These are phyloP conservation scores for Teinopalpus imperialis DNA, from an alignment of 2,888 invertebrate species.

Conservation along the genomic window DNA sequence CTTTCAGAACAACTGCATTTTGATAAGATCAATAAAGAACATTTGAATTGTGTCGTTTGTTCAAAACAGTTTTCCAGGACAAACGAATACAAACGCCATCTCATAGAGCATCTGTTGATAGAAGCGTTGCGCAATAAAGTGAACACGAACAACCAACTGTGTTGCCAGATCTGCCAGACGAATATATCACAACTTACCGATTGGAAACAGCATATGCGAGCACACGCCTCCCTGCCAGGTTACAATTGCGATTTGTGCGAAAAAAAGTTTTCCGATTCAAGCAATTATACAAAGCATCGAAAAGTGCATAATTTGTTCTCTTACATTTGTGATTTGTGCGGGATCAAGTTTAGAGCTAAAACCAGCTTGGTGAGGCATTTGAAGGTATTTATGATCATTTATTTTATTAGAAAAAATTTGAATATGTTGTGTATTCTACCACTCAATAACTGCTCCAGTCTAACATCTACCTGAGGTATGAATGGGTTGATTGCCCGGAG, in stretches of 20 bases:
- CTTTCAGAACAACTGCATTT: too few relatives aligned
- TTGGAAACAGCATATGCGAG: background rate
- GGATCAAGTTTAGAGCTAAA: background rate
- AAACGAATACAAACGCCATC: background rate
- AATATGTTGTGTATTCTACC: too few relatives aligned
- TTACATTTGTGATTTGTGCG: background rate
- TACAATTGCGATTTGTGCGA: background rate
- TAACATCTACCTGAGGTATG: too few relatives aligned
- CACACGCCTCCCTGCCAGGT: background rate
- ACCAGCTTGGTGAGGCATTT: background rate
- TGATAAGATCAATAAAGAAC: too few relatives aligned
- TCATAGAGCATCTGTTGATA: background rate
- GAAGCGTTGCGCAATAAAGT: background rate
- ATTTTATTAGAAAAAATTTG: too few relatives aligned
- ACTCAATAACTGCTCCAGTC: too few relatives aligned
- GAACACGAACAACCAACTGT: background rate
- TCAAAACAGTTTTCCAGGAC: background rate
- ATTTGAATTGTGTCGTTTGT: background rate
- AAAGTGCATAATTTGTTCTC: background rate
- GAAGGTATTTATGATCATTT: background rate
- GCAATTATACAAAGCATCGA: background rate
- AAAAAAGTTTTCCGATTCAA: background rate
- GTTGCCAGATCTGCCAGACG: background rate
- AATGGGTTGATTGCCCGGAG: too few relatives aligned
- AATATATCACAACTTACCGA: background rate